A percentile compares a stretch with the other conserved stretches of the same genome.
Conservation (phyloP, 2,113 vertebrate species). For the Cololabis saira region DNA sequence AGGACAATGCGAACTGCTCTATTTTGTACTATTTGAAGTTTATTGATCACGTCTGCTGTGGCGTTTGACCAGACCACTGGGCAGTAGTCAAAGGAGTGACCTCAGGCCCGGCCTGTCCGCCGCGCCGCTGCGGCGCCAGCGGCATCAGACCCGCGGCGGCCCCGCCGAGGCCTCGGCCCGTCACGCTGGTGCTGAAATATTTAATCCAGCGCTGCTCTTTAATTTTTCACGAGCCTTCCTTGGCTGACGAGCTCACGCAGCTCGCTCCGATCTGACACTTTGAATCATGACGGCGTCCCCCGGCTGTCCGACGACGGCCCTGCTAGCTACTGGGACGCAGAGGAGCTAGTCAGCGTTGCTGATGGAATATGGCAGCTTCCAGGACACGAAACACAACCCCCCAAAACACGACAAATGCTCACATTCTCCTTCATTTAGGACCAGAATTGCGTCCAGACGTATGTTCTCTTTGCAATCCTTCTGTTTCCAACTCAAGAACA, state of each 20-base stretch:
- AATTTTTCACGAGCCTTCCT: constrained; percentile 63
- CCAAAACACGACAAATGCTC: not conserved
- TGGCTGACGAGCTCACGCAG: constrained; percentile 62
- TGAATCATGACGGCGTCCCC: constrained; percentile 48
- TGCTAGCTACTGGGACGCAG: constrained; percentile 16
- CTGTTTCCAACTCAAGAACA: too few species aligned
- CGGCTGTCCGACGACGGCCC: constrained; percentile 26
- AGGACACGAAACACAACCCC: not conserved
- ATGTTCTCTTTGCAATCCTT: too few species aligned
- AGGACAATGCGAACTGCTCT: too few species aligned
- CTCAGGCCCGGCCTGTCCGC: too few species aligned
- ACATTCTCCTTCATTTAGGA: too few species aligned
- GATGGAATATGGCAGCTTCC: not conserved
- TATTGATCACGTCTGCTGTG: too few species aligned
- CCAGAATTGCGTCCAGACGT: too few species aligned
- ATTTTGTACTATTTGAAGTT: too few species aligned
- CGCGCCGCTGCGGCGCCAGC: not conserved
- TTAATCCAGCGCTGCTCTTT: constrained; percentile 57
- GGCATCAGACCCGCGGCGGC: constrained; percentile 28
- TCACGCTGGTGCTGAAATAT: constrained; percentile 71
- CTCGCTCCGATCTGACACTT: constrained; percentile 59
- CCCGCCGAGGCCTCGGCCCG: constrained; percentile 8
- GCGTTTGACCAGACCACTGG: too few species aligned
- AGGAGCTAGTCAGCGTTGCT: constrained; percentile 5
- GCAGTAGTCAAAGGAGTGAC: too few species aligned